These are phyloP conservation scores for Sprattus sprattus DNA, from an alignment of 2,113 vertebrate species.

Conservation along the genomic window DNA sequence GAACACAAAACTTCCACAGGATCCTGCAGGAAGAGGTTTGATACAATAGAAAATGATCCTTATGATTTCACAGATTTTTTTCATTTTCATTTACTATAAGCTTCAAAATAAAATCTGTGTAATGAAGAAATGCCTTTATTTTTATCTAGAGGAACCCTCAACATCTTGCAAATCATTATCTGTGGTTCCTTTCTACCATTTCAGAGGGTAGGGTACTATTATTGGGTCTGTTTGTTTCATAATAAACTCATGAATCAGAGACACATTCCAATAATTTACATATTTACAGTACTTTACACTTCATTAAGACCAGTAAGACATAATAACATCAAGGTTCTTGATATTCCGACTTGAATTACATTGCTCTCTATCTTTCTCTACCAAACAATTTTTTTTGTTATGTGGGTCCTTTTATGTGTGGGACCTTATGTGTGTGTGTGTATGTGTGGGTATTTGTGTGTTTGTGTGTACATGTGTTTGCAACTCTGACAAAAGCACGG, in stretches of 20 bases:
- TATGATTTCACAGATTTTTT: too few species aligned
- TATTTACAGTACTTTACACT: not conserved
- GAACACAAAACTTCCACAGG: not conserved
- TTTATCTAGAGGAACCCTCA: not conserved
- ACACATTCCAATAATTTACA: not conserved
- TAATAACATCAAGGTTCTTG: not conserved
- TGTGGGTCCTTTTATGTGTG: not conserved
- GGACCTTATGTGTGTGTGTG: constrained; percentile 13
- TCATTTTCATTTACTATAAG: too few species aligned
- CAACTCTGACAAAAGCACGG: constrained; percentile 26
- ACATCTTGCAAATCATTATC: not conserved
- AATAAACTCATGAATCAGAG: not conserved
- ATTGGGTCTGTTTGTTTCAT: not conserved
- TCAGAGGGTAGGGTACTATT: not conserved
- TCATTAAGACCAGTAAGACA: not conserved
- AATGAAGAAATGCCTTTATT: not conserved
- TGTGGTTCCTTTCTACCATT: not conserved
- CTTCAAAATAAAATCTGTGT: not conserved
- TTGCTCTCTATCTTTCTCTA: too few species aligned
- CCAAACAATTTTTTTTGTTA: too few species aligned
- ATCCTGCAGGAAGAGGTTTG: not conserved
- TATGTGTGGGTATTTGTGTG: constrained; percentile 20
- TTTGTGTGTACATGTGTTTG: not conserved
- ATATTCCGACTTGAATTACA: too few species aligned
- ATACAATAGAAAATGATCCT: too few species aligned